Evolutionary conservation across 2,113 vertebrate species (phyloP).

Genomic region (Oryzias curvinotus): DNA sequence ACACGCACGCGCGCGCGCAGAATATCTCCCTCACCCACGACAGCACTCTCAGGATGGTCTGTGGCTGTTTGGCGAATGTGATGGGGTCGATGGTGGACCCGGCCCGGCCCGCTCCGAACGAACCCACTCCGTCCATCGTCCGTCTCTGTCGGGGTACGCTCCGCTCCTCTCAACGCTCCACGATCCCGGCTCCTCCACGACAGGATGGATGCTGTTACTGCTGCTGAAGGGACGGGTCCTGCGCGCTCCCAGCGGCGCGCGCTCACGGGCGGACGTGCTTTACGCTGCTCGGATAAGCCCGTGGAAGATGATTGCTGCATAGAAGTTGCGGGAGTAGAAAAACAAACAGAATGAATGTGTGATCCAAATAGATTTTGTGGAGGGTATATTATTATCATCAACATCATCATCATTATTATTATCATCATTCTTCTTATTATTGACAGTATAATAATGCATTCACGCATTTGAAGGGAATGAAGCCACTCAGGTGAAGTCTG

Average conservation of each 20-base stretch:
- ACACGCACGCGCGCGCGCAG: neutral
- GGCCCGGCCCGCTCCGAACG: slow-evolving; percentile 90
- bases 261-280: slow-evolving; percentile 20
- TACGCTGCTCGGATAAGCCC: neutral
- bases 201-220: slow-evolving; percentile 51
- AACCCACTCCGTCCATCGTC: slow-evolving; percentile 91
- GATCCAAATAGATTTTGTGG: no score
- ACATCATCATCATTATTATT: no score
- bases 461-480: no score
- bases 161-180: slow-evolving; percentile 57
- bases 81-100: slow-evolving; percentile 86
- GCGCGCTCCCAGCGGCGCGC: slow-evolving; percentile 53
- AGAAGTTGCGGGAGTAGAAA: no score
- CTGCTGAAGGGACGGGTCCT: slow-evolving; percentile 47
- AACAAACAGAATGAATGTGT: no score
- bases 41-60: slow-evolving; percentile 87
- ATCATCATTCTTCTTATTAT: no score
- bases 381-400: no score
- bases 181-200: slow-evolving; percentile 60
- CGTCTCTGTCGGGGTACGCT: slow-evolving; percentile 12
- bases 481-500: no score
- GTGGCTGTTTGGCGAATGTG: slow-evolving; percentile 86
- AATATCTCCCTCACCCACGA: slow-evolving; percentile 85
- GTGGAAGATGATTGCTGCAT: no score
- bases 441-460: no score